These are phyloP conservation scores for Ashinkailepas kermadecensis DNA, from an alignment of 2,888 invertebrate genomes.

Conservation along the genomic window DNA sequence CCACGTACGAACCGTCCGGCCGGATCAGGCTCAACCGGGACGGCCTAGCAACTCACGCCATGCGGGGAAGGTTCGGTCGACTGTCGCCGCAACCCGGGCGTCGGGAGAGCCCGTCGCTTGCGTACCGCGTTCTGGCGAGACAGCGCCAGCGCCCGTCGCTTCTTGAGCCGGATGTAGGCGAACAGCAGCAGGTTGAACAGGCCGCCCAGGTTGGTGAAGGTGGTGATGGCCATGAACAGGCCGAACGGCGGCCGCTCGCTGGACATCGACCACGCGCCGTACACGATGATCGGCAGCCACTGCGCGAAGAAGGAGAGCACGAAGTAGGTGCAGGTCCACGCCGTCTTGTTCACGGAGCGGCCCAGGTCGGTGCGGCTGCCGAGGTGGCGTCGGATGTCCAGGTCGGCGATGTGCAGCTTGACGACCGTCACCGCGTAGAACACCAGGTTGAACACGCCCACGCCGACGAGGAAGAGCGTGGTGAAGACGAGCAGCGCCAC, in stretches of 20 bases:
- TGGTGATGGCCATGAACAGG: conserved; percentile 4
- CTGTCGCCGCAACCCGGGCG: neutral
- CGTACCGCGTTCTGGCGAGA: conserved; percentile 2
- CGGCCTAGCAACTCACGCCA: too few relatives aligned
- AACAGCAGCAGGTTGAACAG: conserved; percentile 14
- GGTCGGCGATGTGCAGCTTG: neutral
- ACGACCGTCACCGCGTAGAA: neutral
- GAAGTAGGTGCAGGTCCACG: conserved; percentile 20
- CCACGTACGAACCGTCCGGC: too few relatives aligned
- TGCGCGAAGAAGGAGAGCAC: conserved; percentile 9
- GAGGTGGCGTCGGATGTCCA: neutral
- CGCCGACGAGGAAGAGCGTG: neutral
- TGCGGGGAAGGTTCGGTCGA: too few relatives aligned
- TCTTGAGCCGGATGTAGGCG: conserved; percentile 16
- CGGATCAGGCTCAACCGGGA: too few relatives aligned
- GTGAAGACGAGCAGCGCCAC: neutral
- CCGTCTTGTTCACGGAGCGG: neutral
- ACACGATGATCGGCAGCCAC: conserved; percentile 12
- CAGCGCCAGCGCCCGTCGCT: neutral
- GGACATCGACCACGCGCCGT: neutral
- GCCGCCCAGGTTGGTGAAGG: conserved; percentile 11
- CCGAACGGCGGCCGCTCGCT: neutral
- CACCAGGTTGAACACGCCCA: neutral
- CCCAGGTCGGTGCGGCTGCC: neutral
- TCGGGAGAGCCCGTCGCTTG: neutral